Base-by-base conservation (phyloP, 2,888 invertebrate species). In the Xanthorhoe spadicearia region DNA sequence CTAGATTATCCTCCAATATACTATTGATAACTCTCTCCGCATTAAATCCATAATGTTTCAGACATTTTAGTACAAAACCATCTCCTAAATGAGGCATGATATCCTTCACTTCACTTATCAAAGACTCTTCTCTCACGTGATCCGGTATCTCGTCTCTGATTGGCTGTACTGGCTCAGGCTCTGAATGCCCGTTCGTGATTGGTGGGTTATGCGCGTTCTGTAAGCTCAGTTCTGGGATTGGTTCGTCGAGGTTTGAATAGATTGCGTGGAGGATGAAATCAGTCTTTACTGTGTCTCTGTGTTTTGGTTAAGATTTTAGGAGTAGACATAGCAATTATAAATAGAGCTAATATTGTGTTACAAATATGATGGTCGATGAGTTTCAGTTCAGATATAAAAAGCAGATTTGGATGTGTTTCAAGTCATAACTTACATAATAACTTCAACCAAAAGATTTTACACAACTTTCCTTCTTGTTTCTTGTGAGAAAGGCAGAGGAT, bases 41-140 rank as follows among this genome's bases (percentile, higher is more conserved):
- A 75, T 96, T 94, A 84, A 95, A 96, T 18, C 96, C 95, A 78
- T 97, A 97, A 78, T 96, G 94, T 75, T 96, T 94, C 61, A 98
- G 89, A 76, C 98, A 96, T 80, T 94, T 94, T 86, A 97, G 87
- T 38, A 96, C 94, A 69, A 95, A 95, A 0, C 95, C 97, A 77
- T 96, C 96, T 0, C 98, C 97, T 55, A 98, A 92, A 87, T 98
- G 95, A 1, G 97, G 97, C 52, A 99, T 90, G 64, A 98, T 92
- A 79, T 97, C 97, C 77, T 95, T 95, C 0, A 97, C 95, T 87
- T 95, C 94, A 23, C 93, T 91, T 23, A 96, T 94, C 50, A 95
- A 85, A 0, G 93, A 93, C 59, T 93, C 89, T 56, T 91, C 81
- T 83, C 89, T 77, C 68, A 94, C 73, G 80, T 86, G 83, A 68